Conservation (phyloP, 2,113 vertebrate species). For the Ptychochromis oligacanthus region DNA sequence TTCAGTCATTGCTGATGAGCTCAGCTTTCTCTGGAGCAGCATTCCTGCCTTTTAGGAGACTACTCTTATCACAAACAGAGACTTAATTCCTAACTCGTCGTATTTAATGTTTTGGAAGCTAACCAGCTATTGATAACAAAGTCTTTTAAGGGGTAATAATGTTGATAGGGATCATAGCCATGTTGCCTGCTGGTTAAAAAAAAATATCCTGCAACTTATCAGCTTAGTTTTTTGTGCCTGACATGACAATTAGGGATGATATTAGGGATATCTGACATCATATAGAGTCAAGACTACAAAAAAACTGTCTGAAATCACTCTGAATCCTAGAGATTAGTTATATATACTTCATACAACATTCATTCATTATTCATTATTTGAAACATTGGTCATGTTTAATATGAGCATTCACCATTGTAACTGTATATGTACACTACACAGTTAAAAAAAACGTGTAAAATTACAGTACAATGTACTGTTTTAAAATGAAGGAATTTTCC, state of each 20-base stretch:
- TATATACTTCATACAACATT: no score
- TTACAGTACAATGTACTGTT: no score
- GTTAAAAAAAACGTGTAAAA: no score
- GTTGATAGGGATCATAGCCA: slow-evolving; percentile 2
- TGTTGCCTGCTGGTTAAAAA: background rate
- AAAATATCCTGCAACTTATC: background rate
- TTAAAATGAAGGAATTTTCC: no score
- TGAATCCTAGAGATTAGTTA: background rate
- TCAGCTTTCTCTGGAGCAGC: slow-evolving; percentile 25
- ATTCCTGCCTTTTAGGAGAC: slow-evolving; percentile 17
- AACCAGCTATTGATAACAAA: background rate
- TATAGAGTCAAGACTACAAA: background rate
- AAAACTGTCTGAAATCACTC: fast-evolving
- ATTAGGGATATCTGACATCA: background rate
- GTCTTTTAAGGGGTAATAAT: background rate
- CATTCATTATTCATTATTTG: no score
- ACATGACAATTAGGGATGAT: background rate
- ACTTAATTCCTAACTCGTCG: background rate
- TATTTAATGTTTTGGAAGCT: slow-evolving; percentile 11
- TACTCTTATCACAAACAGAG: slow-evolving; percentile 13
- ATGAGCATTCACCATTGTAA: fast-evolving
- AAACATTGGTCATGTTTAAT: background rate
- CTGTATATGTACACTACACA: no score
- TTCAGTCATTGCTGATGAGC: slow-evolving; percentile 22
- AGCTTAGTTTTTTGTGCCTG: background rate